A percentile compares a stretch with the other conserved stretches of the same genome.
These are phyloP conservation scores for Anodontia alba DNA, from an alignment of 2,888 invertebrate species.

Conservation along the genomic window DNA sequence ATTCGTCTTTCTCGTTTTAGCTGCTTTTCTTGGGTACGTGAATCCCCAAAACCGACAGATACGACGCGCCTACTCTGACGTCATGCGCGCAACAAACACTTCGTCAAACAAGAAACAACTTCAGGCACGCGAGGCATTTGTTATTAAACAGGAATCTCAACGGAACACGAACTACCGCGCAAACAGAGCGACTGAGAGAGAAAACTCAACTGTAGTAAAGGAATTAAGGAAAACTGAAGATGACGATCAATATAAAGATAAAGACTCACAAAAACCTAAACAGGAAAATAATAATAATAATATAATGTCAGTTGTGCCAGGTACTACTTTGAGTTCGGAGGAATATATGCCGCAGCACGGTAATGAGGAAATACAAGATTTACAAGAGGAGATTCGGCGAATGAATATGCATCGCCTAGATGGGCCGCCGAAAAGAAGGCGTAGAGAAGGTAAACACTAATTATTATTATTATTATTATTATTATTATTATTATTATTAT, in stretches of 20 bases:
- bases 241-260: background rate
- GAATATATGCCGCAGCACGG: slow-evolving; percentile 57
- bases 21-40: slow-evolving; percentile 52
- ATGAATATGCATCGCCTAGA: slow-evolving; percentile 55
- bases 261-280: background rate
- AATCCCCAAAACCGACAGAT: slow-evolving; percentile 54
- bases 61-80: slow-evolving; percentile 60
- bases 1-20: slow-evolving; percentile 38
- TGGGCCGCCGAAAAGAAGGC: background rate
- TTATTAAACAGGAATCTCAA: slow-evolving; percentile 27
- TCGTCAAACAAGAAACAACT: slow-evolving; percentile 9
- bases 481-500: no score
- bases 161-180: slow-evolving; percentile 57
- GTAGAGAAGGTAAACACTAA: slow-evolving; percentile 43
- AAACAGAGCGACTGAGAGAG: slow-evolving; percentile 5
- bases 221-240: background rate
- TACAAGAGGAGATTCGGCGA: slow-evolving; percentile 57
- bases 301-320: slow-evolving; percentile 40
- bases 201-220: background rate
- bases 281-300: background rate
- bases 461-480: no score
- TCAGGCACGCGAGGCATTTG: slow-evolving; percentile 47
- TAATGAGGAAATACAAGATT: slow-evolving; percentile 49
- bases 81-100: slow-evolving; percentile 38
- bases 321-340: slow-evolving; percentile 43